Base-by-base conservation (phyloP, 2,888 invertebrate species). In the Ormyrus thymus region DNA sequence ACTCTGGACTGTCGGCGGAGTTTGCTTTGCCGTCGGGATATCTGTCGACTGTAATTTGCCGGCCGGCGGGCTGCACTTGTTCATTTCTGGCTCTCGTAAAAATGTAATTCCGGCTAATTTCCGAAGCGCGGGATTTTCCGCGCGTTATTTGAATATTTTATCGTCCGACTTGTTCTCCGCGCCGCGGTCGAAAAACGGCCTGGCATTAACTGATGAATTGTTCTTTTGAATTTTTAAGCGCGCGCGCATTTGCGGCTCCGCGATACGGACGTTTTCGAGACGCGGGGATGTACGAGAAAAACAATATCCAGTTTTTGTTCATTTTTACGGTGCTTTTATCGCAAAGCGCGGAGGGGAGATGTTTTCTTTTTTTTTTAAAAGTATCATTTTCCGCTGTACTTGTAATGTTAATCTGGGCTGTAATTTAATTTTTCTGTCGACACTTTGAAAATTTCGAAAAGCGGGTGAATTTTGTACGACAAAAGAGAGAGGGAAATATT, bases 31-130 rank as follows among this genome's bases (percentile, higher is more conserved):
- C 29, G 29, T 29, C 29, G 29, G 29, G 71, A 71, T 7, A 59
- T 59, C 59, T 61, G 62, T 72, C 62, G 61, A 15, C 8, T 62
- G 50, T 48, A 64, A 72, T 72, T 72, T 72, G 62, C 64, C 6
- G 8, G 29, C 29, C 29, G 29, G 29, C 29, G 29, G 29, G 29
- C 29, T 9, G 29, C 46, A 11, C 29, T 15, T 48, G 43, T 66
- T 43, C 55, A 55, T 55, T 73, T 73, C n/a, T 55, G 46, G 11
- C 62, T 73, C 46, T 15, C 48, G 29, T 45, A 48, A 73, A 64
- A 73, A 46, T 55, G 29, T 59, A 13, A 9, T 48, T 69, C 58
- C 48, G 56, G 58, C 11, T 6, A 71, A 45, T 61, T 53, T 71
- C n/a, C 53, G 43, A 59, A 70, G n/a, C 46, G 62, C 55, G 55